phyloP scores from a whole-genome alignment of 2,888 invertebrate species.

The Noctua janthe region DNA sequence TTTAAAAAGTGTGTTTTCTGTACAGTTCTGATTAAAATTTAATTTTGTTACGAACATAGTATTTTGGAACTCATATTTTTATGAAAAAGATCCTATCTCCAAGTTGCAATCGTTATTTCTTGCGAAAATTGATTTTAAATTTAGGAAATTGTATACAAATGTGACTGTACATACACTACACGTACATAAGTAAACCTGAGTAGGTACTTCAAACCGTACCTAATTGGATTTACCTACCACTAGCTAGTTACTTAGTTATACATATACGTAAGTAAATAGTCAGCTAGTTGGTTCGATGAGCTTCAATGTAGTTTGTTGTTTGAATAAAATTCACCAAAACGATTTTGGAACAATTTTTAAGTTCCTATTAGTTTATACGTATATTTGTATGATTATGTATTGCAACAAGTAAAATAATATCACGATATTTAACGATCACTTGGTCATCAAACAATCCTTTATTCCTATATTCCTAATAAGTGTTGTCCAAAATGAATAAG shows the following conservation, averaged over 20 bases:
- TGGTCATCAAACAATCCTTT: not conserved
- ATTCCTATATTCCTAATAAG: too few species aligned
- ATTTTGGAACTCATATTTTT: too few species aligned
- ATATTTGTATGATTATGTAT: too few species aligned
- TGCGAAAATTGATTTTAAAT: too few species aligned
- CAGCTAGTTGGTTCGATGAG: not conserved
- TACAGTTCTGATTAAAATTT: too few species aligned
- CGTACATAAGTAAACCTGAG: not conserved
- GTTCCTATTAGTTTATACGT: not conserved
- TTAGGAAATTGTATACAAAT: too few species aligned
- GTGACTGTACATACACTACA: not conserved
- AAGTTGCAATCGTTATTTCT: too few species aligned
- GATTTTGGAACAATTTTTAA: not conserved
- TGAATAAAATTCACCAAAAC: not conserved
- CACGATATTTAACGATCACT: not conserved
- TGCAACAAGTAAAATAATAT: not conserved
- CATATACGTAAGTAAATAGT: not conserved
- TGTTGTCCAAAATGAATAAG: not conserved
- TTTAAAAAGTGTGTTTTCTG: too few species aligned
- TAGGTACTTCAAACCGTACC: not conserved
- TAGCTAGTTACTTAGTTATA: not conserved
- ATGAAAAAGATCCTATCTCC: too few species aligned
- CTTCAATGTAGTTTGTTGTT: not conserved
- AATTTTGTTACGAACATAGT: too few species aligned
- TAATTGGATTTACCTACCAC: conserved; percentile 9